A percentile compares a stretch with the other conserved stretches of the same genome.
Evolutionary conservation across 2,113 vertebrate species (phyloP).

Genomic region (Sinosuthora webbiana): DNA sequence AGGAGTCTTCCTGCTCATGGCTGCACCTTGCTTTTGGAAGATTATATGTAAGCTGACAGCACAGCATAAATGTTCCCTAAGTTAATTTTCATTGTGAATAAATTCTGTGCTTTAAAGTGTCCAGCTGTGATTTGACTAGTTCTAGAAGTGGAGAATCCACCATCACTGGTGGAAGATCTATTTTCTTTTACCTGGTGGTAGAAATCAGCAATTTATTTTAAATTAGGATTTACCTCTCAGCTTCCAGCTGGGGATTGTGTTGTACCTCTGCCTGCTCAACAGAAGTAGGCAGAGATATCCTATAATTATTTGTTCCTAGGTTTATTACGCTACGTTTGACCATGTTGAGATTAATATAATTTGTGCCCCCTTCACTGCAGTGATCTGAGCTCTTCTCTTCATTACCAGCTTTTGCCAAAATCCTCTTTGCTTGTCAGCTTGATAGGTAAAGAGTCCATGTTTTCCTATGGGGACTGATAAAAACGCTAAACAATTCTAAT

Average conservation of each 20-base stretch:
- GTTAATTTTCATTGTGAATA: background rate
- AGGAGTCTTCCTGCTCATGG: background rate
- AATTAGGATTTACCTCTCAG: background rate
- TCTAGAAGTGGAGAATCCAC: background rate
- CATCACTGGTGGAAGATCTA: background rate
- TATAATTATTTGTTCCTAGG: background rate
- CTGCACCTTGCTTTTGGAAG: background rate
- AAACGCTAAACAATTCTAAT: background rate
- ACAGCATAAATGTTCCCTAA: background rate
- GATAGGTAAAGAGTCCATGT: background rate
- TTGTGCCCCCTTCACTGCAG: background rate
- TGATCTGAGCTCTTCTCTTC: background rate
- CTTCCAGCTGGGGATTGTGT: background rate
- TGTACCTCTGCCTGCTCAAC: background rate
- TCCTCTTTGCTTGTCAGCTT: background rate
- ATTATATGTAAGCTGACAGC: slow-evolving; percentile 7
- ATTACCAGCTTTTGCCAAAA: background rate
- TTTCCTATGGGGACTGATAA: background rate
- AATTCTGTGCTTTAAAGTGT: background rate
- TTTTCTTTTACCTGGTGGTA: background rate
- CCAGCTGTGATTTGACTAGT: background rate
- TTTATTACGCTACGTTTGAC: background rate
- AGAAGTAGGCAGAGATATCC: background rate
- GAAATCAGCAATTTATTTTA: background rate
- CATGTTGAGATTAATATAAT: background rate